Percentiles rank a stretch among this genome's conserved stretches.
Conservation (phyloP, 1,140 invertebrate genomes). For the Hycleus cichorii region DNA sequence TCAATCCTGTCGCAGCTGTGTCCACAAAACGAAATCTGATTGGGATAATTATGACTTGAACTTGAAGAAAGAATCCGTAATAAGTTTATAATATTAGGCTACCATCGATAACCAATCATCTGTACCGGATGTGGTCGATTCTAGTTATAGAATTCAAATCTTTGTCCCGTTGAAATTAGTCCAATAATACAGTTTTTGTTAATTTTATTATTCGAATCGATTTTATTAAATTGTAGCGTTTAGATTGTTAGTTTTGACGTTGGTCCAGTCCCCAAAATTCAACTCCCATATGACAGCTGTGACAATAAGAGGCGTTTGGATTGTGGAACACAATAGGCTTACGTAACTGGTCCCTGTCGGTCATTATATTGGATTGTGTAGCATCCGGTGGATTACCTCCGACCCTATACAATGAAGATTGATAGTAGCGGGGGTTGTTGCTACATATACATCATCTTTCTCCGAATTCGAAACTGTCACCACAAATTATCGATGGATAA, state of each 20-base stretch:
- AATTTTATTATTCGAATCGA: too few relatives aligned
- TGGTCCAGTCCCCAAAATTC: constrained; percentile 1
- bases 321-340: constrained; percentile 13
- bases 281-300: constrained; percentile 16
- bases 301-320: constrained; percentile 21
- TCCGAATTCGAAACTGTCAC: constrained; percentile 26
- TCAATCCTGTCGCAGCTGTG: too few relatives aligned
- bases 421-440: constrained; percentile 19
- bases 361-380: constrained; percentile 30
- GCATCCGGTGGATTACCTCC: constrained; percentile 24
- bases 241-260: neutral
- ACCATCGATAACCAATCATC: too few relatives aligned
- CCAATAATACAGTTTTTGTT: too few relatives aligned
- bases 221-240: too few relatives aligned
- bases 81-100: too few relatives aligned
- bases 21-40: too few relatives aligned
- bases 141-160: too few relatives aligned
- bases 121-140: too few relatives aligned
- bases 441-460: constrained; percentile 33
- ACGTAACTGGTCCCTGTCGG: constrained; percentile 25
- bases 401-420: constrained; percentile 29
- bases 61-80: too few relatives aligned
- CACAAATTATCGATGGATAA: constrained; percentile 30
- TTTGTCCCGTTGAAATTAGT: too few relatives aligned
- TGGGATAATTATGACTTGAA: too few relatives aligned